Evolutionary conservation across 1,140 invertebrate species (phyloP), one percentile per base, ranked within the genome.

Genomic region (Melanaphis sacchari): DNA sequence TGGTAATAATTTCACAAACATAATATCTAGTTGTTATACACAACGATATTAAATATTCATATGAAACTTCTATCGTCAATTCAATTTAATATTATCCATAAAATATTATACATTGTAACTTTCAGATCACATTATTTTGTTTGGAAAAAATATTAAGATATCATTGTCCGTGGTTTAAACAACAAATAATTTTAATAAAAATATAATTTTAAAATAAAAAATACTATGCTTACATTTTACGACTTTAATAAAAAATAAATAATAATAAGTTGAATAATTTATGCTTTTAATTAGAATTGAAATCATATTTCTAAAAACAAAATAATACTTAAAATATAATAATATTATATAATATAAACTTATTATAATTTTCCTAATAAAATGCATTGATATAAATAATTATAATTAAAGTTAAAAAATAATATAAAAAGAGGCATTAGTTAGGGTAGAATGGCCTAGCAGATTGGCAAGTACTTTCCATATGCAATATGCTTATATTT

Each of bases 71-170:
- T 24, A 49, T 88, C n/a, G 43, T 88, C 18, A 36, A 88, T 36
- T 88, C 43, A n/a, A 49, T 88, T 88, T 46, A n/a, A 88, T 46
- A 46, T 46, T 46, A n/a, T 88, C n/a, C 41, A 49, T 22, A 88
- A 49, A 36, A 18, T 22, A 85, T 40, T 15, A 18, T 31, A 4
- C 41, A 87, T n/a, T 87, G 84, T 46, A 46, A 41, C 0, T n/a
- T 87, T 43, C 41, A 31, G 84, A 87, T 87, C 84, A n/a, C 11
- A 43, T 31, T 43, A 46, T 76, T 76, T 76, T 0, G 59, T 36
- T 4, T 76, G 59, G 0, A 15, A 76, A 76, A 76, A 76, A n/a
- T 15, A 76, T 76, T 76, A 6, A 76, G 3, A 76, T 18, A 76
- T n/a, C 31, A 21, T 18, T 5, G 31, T 76, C n/a, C n/a, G 15